Percentiles rank a stretch among this genome's conserved stretches.
Evolutionary conservation across 1,140 invertebrate genomes (phyloP).

Genomic region (Drosophila saltans): DNA sequence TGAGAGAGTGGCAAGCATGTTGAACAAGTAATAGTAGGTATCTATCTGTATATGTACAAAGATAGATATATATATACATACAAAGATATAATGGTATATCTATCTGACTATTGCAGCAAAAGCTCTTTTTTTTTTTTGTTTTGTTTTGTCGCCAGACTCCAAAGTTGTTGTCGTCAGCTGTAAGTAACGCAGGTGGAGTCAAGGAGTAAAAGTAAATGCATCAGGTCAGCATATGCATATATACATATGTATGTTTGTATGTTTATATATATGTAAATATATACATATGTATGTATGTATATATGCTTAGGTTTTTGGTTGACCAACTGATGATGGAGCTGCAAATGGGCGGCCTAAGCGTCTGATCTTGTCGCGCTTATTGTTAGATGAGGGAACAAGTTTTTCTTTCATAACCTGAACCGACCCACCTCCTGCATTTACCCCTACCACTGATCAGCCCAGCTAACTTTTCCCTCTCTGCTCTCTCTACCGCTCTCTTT

Average conservation of each 20-base stretch:
- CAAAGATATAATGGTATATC: not conserved
- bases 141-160: slow-evolving; percentile 16
- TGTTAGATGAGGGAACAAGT: slow-evolving; percentile 59
- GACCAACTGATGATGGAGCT: slow-evolving; percentile 43
- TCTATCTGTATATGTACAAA: not conserved
- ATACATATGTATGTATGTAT: slow-evolving; percentile 3
- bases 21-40: slow-evolving; percentile 14
- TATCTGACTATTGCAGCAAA: slow-evolving; percentile 26
- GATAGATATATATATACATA: slow-evolving; percentile 1
- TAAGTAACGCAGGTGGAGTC: slow-evolving; percentile 13
- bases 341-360: slow-evolving; percentile 43
- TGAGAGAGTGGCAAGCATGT: slow-evolving; percentile 20
- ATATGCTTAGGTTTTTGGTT: slow-evolving; percentile 20
- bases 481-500: not conserved
- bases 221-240: not conserved
- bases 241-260: slow-evolving; percentile 14
- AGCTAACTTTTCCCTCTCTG: not conserved
- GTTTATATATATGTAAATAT: not conserved
- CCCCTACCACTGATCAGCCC: slow-evolving; percentile 8
- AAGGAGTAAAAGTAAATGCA: slow-evolving; percentile 22
- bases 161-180: slow-evolving; percentile 12
- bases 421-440: slow-evolving; percentile 28
- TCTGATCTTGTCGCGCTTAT: slow-evolving; percentile 48
- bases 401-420: slow-evolving; percentile 42
- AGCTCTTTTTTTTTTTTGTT: not conserved